Evolutionary conservation across 2,113 vertebrate species (phyloP).

Genomic region (Calidris pugnax): DNA sequence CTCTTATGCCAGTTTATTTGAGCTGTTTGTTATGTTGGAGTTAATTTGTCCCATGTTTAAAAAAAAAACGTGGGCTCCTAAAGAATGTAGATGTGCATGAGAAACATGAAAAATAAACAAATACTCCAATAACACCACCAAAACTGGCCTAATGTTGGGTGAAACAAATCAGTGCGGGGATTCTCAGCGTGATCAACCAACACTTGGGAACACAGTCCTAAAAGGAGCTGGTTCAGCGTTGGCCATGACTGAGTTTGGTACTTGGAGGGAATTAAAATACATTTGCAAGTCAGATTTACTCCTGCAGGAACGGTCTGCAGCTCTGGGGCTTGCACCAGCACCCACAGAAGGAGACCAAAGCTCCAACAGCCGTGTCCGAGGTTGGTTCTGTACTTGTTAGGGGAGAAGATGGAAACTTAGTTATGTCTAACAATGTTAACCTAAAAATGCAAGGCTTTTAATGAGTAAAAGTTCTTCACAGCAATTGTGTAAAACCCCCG

Average conservation of each 20-base stretch:
- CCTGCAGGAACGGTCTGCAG: background rate
- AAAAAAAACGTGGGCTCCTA: background rate
- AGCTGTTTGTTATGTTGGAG: conserved; percentile 29
- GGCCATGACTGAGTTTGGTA: background rate
- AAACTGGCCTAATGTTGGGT: background rate
- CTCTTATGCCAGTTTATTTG: conserved; percentile 4
- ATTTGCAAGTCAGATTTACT: background rate
- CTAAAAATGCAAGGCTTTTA: background rate
- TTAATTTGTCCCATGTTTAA: conserved; percentile 40
- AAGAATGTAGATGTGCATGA: conserved; percentile 26
- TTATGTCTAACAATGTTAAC: background rate
- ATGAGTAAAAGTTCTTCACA: background rate
- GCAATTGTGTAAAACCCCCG: background rate
- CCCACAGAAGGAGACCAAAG: background rate
- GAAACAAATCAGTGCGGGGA: background rate
- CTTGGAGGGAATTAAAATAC: background rate
- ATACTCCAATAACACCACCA: conserved; percentile 35
- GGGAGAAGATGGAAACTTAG: background rate
- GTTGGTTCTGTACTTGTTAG: background rate
- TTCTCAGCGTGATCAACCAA: background rate
- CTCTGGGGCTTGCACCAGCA: background rate
- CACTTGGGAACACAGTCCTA: background rate
- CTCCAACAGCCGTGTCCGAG: background rate
- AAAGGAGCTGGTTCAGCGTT: background rate
- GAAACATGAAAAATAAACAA: conserved; percentile 37